Evolutionary conservation across 2,113 vertebrate species (phyloP).

Genomic region (Empidonax traillii): DNA sequence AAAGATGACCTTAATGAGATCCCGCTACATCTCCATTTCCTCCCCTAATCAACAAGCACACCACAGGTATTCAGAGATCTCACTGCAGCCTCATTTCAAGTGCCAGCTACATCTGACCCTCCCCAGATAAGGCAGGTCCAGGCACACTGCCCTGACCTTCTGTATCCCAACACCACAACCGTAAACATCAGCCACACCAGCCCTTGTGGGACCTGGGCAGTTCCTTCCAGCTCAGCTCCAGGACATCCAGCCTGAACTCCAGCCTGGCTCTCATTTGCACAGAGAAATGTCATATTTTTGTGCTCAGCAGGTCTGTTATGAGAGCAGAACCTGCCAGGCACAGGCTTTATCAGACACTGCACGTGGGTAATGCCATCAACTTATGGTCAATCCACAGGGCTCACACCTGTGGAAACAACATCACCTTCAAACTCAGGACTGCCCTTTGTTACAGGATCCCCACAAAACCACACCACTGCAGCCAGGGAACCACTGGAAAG

Average conservation of each 20-base stretch:
- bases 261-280: background rate
- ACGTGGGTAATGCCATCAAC: background rate
- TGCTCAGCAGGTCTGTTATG: background rate
- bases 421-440: background rate
- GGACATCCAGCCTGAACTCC: background rate
- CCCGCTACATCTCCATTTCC: background rate
- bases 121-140: background rate
- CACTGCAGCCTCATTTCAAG: background rate
- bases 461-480: background rate
- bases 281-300: background rate
- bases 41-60: background rate
- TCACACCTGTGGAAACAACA: background rate
- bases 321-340: background rate
- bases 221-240: background rate
- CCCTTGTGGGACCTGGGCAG: background rate
- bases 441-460: background rate
- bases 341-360: background rate
- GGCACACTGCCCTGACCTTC: rapidly evolving
- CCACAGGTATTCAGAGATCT: background rate
- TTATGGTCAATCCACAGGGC: background rate
- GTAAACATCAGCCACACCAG: background rate
- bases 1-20: background rate
- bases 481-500: background rate
- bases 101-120: background rate
- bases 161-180: background rate